Percentiles rank a stretch among this genome's conserved stretches.
These are phyloP conservation scores for Acronicta aceris DNA, from an alignment of 2,888 invertebrate species.

Conservation along the genomic window DNA sequence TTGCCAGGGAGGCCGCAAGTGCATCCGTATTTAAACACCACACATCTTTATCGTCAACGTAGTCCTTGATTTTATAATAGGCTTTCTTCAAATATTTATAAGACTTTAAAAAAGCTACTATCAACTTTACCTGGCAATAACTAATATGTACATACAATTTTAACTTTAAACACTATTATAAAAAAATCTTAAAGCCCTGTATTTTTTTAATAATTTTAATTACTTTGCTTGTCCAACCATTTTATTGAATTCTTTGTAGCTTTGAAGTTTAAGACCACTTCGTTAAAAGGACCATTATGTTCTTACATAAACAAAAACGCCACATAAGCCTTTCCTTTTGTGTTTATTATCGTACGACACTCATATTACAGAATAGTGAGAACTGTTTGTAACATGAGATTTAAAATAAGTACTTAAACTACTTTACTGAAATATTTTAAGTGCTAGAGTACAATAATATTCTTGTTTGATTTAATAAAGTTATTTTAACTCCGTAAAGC, in stretches of 20 bases:
- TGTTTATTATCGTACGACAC: conserved; percentile 11
- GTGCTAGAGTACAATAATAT: conserved; percentile 3
- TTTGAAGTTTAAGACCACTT: background rate
- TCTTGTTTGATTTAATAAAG: background rate
- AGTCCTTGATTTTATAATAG: no score
- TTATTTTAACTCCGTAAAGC: no score
- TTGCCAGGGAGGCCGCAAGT: no score
- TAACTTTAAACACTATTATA: no score
- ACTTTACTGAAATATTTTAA: conserved; percentile 21
- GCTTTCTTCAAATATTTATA: no score
- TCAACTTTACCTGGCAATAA: no score
- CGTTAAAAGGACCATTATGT: conserved; percentile 10
- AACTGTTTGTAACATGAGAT: conserved; percentile 23
- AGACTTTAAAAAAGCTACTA: no score
- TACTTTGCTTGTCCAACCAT: background rate
- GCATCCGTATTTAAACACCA: no score
- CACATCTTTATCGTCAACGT: no score
- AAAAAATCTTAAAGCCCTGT: no score
- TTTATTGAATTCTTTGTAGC: background rate
- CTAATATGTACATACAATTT: no score
- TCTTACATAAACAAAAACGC: conserved; percentile 22
- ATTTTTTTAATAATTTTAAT: no score
- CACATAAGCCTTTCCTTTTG: conserved; percentile 3
- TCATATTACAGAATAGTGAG: conserved; percentile 20
- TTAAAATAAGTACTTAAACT: background rate